Evolutionary conservation across 2,113 vertebrate species (phyloP).

Genomic region (Saimiri boliviensis): DNA sequence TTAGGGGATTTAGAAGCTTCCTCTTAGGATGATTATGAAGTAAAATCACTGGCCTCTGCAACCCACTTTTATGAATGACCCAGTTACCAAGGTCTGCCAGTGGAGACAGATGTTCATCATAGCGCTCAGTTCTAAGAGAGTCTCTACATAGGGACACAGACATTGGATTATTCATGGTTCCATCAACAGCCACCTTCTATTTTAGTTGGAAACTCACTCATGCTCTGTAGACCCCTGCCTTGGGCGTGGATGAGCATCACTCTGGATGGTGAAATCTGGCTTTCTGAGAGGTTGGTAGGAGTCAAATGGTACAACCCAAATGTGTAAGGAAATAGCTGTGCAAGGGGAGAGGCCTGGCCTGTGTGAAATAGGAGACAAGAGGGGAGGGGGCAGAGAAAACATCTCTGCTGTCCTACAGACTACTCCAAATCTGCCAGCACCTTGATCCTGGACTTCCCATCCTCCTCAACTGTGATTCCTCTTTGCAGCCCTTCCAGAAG

Average conservation of each 20-base stretch:
- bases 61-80: not conserved
- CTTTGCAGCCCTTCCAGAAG: not conserved
- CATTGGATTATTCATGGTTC: not conserved
- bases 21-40: not conserved
- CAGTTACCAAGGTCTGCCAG: not conserved
- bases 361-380: not conserved
- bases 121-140: no score
- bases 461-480: not conserved
- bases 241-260: not conserved
- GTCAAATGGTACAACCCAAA: not conserved
- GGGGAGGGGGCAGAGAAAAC: not conserved
- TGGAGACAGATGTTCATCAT: fast-evolving
- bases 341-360: not conserved
- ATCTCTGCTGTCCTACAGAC: not conserved
- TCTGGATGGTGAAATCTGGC: not conserved
- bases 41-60: not conserved
- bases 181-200: not conserved
- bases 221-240: not conserved
- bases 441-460: no score
- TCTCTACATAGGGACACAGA: not conserved
- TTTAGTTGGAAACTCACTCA: not conserved
- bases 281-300: not conserved
- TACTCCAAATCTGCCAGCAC: not conserved
- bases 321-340: not conserved
- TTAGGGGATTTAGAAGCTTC: not conserved